Evolutionary conservation across 2,797 vertebrate genomes (phyloP).

Genomic region (Avahi laniger): DNA sequence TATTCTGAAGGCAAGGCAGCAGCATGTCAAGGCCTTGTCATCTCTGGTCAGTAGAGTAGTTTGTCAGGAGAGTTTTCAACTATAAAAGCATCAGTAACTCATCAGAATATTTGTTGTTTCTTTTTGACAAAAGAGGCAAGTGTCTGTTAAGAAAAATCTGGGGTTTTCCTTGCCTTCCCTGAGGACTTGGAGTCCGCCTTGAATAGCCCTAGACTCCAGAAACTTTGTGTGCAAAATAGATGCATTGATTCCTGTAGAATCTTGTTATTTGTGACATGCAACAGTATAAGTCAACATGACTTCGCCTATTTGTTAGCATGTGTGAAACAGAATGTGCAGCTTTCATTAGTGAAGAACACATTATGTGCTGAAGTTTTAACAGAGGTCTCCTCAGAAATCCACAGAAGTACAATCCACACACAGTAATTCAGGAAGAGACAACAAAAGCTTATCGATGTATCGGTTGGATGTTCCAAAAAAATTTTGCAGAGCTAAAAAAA

Average conservation of each 20-base stretch:
- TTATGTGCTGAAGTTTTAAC: slow-evolving; percentile 42
- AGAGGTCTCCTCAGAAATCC: slow-evolving; percentile 32
- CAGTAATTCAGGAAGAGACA: slow-evolving; percentile 20
- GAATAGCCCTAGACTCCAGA: slow-evolving; percentile 37
- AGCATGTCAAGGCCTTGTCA: slow-evolving; percentile 78
- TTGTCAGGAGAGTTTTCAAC: slow-evolving; percentile 81
- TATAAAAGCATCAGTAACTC: slow-evolving; percentile 79
- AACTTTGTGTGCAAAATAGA: slow-evolving; percentile 66
- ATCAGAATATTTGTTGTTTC: slow-evolving; percentile 80
- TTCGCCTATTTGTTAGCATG: slow-evolving; percentile 50
- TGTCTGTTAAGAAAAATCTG: slow-evolving; percentile 77
- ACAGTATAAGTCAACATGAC: slow-evolving; percentile 50
- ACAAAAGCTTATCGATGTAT: not conserved
- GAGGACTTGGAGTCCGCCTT: not conserved
- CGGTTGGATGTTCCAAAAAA: slow-evolving; percentile 3
- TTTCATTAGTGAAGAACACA: slow-evolving; percentile 65
- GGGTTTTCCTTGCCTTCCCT: slow-evolving; percentile 62
- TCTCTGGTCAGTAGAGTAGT: slow-evolving; percentile 79
- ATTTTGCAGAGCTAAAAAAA: slow-evolving; percentile 54
- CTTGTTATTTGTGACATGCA: slow-evolving; percentile 70
- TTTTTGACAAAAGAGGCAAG: slow-evolving; percentile 77
- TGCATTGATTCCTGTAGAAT: slow-evolving; percentile 55
- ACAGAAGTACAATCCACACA: slow-evolving; percentile 12
- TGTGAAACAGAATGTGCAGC: slow-evolving; percentile 62
- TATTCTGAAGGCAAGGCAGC: slow-evolving; percentile 69